Percentiles rank a stretch among this genome's conserved stretches.
These are phyloP conservation scores for Siniperca knerii DNA, from an alignment of 2,113 vertebrate genomes.

Conservation along the genomic window DNA sequence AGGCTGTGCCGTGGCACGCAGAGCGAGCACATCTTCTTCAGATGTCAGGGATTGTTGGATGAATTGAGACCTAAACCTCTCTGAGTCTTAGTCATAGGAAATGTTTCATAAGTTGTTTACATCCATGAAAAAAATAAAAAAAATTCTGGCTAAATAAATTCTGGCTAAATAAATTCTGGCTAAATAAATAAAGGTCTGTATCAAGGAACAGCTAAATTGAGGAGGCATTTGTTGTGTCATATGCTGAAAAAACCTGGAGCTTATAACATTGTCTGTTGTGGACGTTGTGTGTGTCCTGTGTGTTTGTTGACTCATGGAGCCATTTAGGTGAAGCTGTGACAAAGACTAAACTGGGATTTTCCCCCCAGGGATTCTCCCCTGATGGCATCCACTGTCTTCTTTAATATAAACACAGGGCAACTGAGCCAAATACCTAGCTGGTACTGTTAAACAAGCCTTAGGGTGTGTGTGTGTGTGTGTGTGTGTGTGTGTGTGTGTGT, in stretches of 20 bases:
- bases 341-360: slow-evolving; percentile 37
- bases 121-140: not conserved
- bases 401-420: slow-evolving; percentile 41
- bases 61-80: not conserved
- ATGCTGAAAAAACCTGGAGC: slow-evolving; percentile 1
- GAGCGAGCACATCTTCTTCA: not conserved
- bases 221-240: not conserved
- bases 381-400: slow-evolving; percentile 37
- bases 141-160: not conserved
- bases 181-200: not conserved
- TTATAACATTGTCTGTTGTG: not conserved
- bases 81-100: too few relatives aligned
- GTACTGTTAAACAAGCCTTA: slow-evolving; percentile 9
- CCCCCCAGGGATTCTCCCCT: slow-evolving; percentile 14
- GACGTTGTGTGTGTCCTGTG: not conserved
- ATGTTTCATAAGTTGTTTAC: not conserved
- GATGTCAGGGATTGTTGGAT: too few relatives aligned
- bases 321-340: slow-evolving; percentile 35
- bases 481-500: slow-evolving; percentile 8
- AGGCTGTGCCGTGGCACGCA: not conserved
- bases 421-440: not conserved
- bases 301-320: slow-evolving; percentile 39
- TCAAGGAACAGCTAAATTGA: not conserved
- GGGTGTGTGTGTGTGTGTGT: slow-evolving; percentile 2
- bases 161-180: not conserved